Base-by-base conservation (phyloP, 2,888 invertebrate genomes). In the Nomada hirtipes region DNA sequence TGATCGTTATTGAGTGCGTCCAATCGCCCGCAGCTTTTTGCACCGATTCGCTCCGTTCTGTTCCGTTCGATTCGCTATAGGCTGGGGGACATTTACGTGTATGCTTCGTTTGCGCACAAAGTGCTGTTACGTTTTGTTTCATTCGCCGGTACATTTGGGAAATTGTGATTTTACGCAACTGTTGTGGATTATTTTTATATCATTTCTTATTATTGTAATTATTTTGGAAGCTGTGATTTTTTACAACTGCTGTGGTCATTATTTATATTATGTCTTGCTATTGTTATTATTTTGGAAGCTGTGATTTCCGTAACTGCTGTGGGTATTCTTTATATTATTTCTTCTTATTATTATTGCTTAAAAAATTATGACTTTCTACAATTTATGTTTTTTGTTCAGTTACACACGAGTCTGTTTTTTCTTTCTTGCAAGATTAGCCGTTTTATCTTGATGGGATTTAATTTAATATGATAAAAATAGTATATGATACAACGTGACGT, bases 1-100 rank as follows among this genome's bases (percentile, higher is more conserved):
- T 50, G 79, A 79, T 80, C 79, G 71, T 79, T 79, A 80, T 80
- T 67, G 79, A 67, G 42, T 64, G 77, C 57, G 59, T 50, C 60
- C 50, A 23, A 77, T 59, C 69, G 69, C 23, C 65, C 55, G 10
- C 18, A 60, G 65, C 55, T 42, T 57, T 44, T 44, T 9, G 20
- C 23, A 18, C 13, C 26, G 29, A 73, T 69, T 74, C 76, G 65
- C 52, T 55, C 61, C 77, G 29, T 64, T 77, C 15, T 47, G 47
- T 47, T 13, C 53, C 44, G 42, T 47, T 36, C 53, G 20, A 18
- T 44, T 29, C 23, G 44, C 42, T 47, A 42, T 29, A 61, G 29
- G 20, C 4, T 50, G 2, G n/a, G 29, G 29, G 55, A 52, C 53
- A 74, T 55, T 77, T 61, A 29, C 47, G 15, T 0, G 13, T 78